A percentile compares a stretch with the other conserved stretches of the same genome.
Evolutionary conservation across 2,888 invertebrate genomes (phyloP).

Genomic region (Frankliniella fusca): DNA sequence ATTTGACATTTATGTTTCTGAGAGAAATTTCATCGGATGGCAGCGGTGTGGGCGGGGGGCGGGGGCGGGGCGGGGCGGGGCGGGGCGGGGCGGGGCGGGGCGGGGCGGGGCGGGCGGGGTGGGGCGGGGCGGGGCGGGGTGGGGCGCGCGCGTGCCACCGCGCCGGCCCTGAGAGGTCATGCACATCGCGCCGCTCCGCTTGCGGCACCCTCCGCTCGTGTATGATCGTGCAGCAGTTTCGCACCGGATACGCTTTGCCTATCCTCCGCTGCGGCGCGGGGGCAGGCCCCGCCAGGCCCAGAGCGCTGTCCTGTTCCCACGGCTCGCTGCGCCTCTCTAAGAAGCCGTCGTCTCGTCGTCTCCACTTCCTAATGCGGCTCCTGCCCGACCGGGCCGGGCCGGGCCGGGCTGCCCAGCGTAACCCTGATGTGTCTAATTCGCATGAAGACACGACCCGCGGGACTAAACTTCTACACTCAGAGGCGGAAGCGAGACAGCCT

Average conservation of each 20-base stretch:
- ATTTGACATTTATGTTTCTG: no score
- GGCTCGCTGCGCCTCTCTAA: neutral
- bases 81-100: neutral
- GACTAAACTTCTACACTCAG: no score
- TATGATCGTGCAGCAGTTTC: conserved; percentile 1
- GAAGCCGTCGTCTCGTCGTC: neutral
- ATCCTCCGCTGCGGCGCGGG: neutral
- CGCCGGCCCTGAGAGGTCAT: neutral
- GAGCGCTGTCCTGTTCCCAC: neutral
- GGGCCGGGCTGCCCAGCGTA: no score
- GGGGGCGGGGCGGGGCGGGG: neutral
- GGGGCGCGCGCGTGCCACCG: neutral
- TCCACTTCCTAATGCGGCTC: neutral
- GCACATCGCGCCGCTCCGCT: neutral
- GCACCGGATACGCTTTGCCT: no score
- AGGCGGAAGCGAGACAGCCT: no score
- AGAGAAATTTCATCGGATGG: no score
- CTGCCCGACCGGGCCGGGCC: no score
- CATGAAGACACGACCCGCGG: no score
- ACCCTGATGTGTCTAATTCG: no score
- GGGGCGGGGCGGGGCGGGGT: neutral
- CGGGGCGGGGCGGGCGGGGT: neutral
- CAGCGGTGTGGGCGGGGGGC: neutral
- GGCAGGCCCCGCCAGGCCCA: no score
- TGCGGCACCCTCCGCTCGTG: neutral